Evolutionary conservation across 2,797 vertebrate species (phyloP), one percentile per base, ranked within the genome.

Genomic region (Myotis pilosus): DNA sequence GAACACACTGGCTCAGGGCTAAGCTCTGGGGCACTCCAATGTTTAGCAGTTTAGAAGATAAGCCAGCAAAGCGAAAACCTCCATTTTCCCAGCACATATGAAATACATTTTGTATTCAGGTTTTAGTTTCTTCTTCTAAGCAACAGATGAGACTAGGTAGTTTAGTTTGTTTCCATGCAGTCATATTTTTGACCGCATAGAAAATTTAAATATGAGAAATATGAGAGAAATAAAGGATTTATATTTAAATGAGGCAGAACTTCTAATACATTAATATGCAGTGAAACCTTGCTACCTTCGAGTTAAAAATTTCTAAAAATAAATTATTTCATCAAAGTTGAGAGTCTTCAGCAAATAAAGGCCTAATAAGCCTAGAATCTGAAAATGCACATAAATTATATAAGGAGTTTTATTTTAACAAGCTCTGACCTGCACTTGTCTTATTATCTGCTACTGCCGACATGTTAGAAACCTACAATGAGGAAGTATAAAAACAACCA

Each of bases 121-220:
- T 44, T 78, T 87, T 66, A 12, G 23, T 47, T 75, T 57, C 68
- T 92, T 94, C 88, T 81, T 79, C 47, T 89, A 92, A 94, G 83
- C 25, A 79, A 44, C 55, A 44, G 9, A 85, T 30, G 74, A 88
- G 80, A 91, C 12, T 36, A 92, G 44, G 16, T 49, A 76, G 47
- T 55, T 85, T 85, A 82, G 20, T 89, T 94, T 81, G 28, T 87
- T 95, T 89, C 87, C 87, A 87, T 28, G 44, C 3, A 55, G 66
- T 82, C 49, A 51, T 36, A 93, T 81, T 80, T 92, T 78, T 94
- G 69, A 91, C n/a, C 36, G 89, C 38, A 91, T 0, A 87, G 47
- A 87, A 94, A 91, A 62, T 76, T 89, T 79, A 89, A 95, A 62
- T 36, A 78, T 36, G 41, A 93, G 38, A 94, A 94, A 82, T 13